Conservation (phyloP, 2,888 invertebrate genomes). For the Cataglyphis altisquamis region DNA sequence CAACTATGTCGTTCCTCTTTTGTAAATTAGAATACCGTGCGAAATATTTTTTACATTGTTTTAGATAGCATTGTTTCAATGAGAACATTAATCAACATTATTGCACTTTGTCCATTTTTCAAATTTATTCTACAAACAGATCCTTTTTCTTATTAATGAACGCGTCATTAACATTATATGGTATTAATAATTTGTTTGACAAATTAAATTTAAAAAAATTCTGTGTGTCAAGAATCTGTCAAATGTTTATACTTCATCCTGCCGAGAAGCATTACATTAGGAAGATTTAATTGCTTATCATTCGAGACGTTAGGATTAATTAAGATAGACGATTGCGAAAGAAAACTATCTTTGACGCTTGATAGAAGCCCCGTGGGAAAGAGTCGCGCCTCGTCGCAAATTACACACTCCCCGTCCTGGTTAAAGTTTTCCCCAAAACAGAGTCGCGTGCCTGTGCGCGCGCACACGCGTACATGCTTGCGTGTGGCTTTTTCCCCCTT, state of each 20-base stretch:
- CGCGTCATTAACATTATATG: background rate
- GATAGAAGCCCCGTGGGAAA: conserved; percentile 21
- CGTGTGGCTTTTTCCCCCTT: background rate
- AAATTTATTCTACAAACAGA: background rate
- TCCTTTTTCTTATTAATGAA: background rate
- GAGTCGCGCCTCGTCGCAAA: conserved; percentile 35
- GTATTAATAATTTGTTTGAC: background rate
- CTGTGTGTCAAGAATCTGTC: background rate
- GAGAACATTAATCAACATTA: background rate
- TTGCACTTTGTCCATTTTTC: background rate
- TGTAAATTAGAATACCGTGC: background rate
- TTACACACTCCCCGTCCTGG: conserved; percentile 35
- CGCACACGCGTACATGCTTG: background rate
- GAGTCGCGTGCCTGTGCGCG: conserved; percentile 26
- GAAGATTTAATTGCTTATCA: conserved; percentile 3
- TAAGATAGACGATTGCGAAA: background rate
- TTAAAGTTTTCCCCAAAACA: conserved; percentile 39
- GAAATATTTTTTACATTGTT: background rate
- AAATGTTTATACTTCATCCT: background rate
- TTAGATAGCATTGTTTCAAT: background rate
- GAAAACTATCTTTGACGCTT: conserved; percentile 8
- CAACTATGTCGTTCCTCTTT: conserved; percentile 1
- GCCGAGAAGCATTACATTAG: background rate
- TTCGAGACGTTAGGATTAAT: conserved; percentile 6
- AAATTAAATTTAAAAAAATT: background rate